A percentile compares a stretch with the other conserved stretches of the same genome.
phyloP scores from a whole-genome alignment of 2,113 vertebrate genomes.

The Shinisaurus crocodilurus region DNA sequence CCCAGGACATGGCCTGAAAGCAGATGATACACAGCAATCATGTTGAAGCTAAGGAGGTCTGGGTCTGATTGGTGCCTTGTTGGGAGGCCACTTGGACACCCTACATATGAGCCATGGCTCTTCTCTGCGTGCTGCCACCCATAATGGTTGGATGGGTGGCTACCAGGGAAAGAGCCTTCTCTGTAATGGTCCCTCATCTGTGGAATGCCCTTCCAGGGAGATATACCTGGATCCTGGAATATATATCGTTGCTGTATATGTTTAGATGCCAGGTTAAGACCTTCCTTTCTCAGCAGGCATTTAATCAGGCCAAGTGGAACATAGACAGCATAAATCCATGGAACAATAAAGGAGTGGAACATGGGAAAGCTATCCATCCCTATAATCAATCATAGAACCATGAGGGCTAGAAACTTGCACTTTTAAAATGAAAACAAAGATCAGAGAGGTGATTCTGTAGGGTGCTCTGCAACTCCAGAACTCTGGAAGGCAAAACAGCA shows the following conservation, averaged over 20 bases:
- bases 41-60: neutral
- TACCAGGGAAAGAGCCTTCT: too few species aligned
- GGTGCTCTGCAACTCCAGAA: neutral
- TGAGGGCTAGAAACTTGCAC: neutral
- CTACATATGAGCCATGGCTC: too few species aligned
- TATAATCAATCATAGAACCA: neutral
- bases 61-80: neutral
- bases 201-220: too few species aligned
- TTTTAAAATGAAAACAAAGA: neutral
- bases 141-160: too few species aligned
- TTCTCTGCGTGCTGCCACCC: too few species aligned
- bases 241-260: too few species aligned
- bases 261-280: too few species aligned
- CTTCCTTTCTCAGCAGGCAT: too few species aligned
- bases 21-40: neutral
- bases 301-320: neutral
- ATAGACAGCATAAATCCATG: neutral
- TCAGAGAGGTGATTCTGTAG: neutral
- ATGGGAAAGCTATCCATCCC: too few species aligned
- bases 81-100: neutral
- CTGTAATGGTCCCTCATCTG: too few species aligned
- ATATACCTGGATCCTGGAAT: too few species aligned
- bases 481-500: rapidly evolving
- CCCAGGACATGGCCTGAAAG: neutral
- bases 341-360: neutral